Evolutionary conservation across 2,888 invertebrate genomes (phyloP).

Genomic region (Boloria euphrosyne): DNA sequence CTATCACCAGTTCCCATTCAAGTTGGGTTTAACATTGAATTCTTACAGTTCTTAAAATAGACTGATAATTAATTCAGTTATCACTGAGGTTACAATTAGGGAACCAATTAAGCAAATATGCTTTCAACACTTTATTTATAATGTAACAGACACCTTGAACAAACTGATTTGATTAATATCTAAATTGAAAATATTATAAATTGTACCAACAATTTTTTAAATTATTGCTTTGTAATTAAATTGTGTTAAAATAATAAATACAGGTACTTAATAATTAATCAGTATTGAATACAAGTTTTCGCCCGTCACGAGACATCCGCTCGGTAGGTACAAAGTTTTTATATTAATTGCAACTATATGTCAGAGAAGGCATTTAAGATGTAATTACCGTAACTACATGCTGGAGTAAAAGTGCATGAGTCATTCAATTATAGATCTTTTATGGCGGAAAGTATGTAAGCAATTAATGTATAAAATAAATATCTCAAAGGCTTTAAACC

Average conservation of each 20-base stretch:
- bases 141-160: conserved; percentile 17
- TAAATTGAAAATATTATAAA: too few relatives aligned
- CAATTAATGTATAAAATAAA: neutral
- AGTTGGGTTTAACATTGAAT: neutral
- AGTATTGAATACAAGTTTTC: conserved; percentile 12
- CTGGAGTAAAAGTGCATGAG: conserved; percentile 13
- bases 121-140: conserved; percentile 31
- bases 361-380: conserved; percentile 7
- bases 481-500: neutral
- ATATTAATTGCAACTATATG: conserved; percentile 17
- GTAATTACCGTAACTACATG: conserved; percentile 10
- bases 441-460: conserved; percentile 3
- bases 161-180: neutral
- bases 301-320: conserved; percentile 12
- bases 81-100: conserved; percentile 17
- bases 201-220: neutral
- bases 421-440: conserved; percentile 1
- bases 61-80: conserved; percentile 15
- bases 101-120: conserved; percentile 38
- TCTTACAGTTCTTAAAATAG: conserved; percentile 18
- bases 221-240: conserved; percentile 6
- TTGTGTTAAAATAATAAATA: conserved; percentile 14
- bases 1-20: conserved; percentile 8
- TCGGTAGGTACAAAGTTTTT: conserved; percentile 16
- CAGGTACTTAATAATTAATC: conserved; percentile 11